A percentile compares a stretch with the other conserved stretches of the same genome.
Conservation (phyloP, 2,888 invertebrate species). For the Drosophila rubida region DNA sequence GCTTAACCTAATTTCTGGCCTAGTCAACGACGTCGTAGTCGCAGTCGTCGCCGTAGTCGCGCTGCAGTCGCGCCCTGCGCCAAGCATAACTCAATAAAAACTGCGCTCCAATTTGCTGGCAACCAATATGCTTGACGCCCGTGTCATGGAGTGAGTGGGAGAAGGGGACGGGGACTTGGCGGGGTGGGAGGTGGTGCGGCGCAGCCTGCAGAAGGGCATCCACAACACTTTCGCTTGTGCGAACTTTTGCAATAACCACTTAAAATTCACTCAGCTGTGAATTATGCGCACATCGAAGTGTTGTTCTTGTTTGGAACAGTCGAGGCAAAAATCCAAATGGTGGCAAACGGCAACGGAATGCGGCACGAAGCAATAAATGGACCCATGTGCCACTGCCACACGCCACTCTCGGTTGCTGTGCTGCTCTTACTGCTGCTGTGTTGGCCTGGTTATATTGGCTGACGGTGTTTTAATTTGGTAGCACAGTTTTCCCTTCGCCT, state of each 20-base stretch:
- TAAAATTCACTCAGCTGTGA: conserved; percentile 83
- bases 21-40: conserved; percentile 47
- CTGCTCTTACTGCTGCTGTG: conserved; percentile 20
- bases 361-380: conserved; percentile 58
- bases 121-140: conserved; percentile 47
- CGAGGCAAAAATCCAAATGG: conserved; percentile 27
- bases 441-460: conserved; percentile 55
- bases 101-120: conserved; percentile 58
- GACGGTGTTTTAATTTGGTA: conserved; percentile 65
- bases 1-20: conserved; percentile 82
- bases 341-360: conserved; percentile 31
- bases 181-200: neutral
- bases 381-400: conserved; percentile 64
- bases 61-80: conserved; percentile 4
- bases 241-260: conserved; percentile 83
- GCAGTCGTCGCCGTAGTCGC: conserved; percentile 24
- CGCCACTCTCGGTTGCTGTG: neutral
- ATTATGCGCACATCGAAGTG: conserved; percentile 82
- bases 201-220: conserved; percentile 9
- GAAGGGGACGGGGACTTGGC: conserved; percentile 9
- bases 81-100: conserved; percentile 67
- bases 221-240: conserved; percentile 76
- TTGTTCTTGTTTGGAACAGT: conserved; percentile 75
- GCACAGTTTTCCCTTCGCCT: conserved; percentile 3
- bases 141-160: neutral